Percentiles rank a stretch among this genome's conserved stretches.
phyloP scores from a whole-genome alignment of 2,888 invertebrate genomes.

The Caprella mutica region DNA sequence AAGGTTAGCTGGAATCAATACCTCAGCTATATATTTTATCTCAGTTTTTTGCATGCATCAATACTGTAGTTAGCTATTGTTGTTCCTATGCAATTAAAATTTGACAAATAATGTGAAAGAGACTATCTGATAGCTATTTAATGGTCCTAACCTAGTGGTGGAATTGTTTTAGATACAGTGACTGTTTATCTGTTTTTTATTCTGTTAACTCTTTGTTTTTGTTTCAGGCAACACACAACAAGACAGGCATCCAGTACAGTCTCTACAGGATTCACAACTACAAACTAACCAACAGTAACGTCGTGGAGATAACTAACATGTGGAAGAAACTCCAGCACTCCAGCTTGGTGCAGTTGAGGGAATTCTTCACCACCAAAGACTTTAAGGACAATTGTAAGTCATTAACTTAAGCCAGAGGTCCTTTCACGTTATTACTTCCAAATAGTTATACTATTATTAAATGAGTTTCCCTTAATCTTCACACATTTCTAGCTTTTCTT shows the following conservation, averaged over 20 bases:
- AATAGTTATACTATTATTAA: background rate
- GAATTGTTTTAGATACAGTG: too few relatives aligned
- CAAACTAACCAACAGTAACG: constrained; percentile 67
- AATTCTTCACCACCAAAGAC: constrained; percentile 86
- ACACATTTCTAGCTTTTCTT: background rate
- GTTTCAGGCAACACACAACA: constrained; percentile 59
- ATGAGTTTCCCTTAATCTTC: background rate
- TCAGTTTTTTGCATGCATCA: too few relatives aligned
- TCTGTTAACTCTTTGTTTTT: background rate
- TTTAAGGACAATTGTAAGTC: constrained; percentile 89
- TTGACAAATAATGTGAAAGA: too few relatives aligned
- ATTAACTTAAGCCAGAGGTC: background rate
- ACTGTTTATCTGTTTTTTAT: too few relatives aligned
- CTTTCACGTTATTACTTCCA: background rate
- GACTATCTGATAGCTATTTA: too few relatives aligned
- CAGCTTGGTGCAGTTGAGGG: constrained; percentile 81
- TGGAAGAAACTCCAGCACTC: constrained; percentile 94
- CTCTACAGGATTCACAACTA: constrained; percentile 74
- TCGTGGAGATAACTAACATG: constrained; percentile 71
- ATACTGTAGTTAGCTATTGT: too few relatives aligned
- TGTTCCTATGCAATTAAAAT: too few relatives aligned
- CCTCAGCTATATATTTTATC: too few relatives aligned
- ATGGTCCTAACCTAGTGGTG: too few relatives aligned
- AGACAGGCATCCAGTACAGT: constrained; percentile 72
- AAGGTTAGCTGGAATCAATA: too few relatives aligned